Conservation (phyloP, 2,797 vertebrate genomes). For the Alfaro cultratus region DNA sequence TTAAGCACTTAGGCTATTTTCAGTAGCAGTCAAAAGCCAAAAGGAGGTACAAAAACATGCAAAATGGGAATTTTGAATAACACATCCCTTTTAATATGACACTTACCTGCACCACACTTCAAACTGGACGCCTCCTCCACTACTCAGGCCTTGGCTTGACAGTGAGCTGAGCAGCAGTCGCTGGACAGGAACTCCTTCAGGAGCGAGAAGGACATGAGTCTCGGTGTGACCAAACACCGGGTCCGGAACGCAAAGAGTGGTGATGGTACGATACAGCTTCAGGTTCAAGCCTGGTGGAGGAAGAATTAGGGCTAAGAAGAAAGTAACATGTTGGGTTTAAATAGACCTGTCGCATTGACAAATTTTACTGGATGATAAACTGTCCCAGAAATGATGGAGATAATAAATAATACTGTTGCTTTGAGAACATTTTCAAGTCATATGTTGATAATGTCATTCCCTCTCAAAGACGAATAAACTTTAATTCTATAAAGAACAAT, state of each 20-base stretch:
- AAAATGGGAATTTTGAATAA: no score
- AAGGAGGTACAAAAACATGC: no score
- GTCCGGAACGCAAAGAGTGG: constrained; percentile 91
- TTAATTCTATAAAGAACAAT: no score
- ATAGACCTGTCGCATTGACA: no score
- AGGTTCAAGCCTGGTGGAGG: constrained; percentile 72
- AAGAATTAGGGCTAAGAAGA: constrained; percentile 7
- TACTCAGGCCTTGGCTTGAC: constrained; percentile 74
- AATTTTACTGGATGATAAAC: no score
- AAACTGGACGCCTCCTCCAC: constrained; percentile 89
- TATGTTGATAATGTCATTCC: no score
- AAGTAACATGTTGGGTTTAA: neutral
- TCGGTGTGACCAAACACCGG: constrained; percentile 88
- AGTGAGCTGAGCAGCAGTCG: constrained; percentile 87
- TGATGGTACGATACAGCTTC: constrained; percentile 87
- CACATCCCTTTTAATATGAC: neutral
- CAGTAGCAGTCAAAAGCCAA: no score
- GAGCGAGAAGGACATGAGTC: constrained; percentile 86
- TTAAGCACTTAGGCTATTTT: no score
- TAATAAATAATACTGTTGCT: no score
- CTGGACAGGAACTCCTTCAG: constrained; percentile 88
- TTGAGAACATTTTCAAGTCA: no score
- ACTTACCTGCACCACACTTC: constrained; percentile 97
- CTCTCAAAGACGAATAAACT: no score
- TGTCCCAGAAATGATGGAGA: no score